These are phyloP conservation scores for Rhingia rostrata DNA, from an alignment of 2,888 invertebrate genomes.

Conservation along the genomic window DNA sequence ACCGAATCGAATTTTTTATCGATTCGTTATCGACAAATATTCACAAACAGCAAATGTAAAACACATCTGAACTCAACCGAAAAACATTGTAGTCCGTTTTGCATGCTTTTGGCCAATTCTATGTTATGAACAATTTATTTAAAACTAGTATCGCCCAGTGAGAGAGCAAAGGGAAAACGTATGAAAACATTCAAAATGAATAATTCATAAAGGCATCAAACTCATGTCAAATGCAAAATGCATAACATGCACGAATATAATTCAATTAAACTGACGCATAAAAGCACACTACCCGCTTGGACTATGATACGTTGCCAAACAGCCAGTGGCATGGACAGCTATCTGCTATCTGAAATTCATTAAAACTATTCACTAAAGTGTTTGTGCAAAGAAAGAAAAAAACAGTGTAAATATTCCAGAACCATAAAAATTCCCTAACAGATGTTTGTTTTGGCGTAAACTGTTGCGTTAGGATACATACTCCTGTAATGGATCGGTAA, in stretches of 20 bases:
- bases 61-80: background rate
- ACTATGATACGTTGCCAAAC: constrained; percentile 27
- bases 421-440: constrained; percentile 4
- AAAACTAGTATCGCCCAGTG: constrained; percentile 2
- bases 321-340: constrained; percentile 7
- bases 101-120: background rate
- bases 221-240: constrained; percentile 70
- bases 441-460: constrained; percentile 31
- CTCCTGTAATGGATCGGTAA: constrained; percentile 46
- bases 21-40: no score
- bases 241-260: constrained; percentile 56
- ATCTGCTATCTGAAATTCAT: constrained; percentile 25
- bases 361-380: constrained; percentile 33
- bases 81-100: background rate
- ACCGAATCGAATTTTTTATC: no score
- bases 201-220: constrained; percentile 67
- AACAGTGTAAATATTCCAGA: background rate
- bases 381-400: background rate
- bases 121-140: constrained; percentile 9
- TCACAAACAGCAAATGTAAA: no score
- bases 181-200: constrained; percentile 56
- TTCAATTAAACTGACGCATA: constrained; percentile 64
- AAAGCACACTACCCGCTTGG: constrained; percentile 26
- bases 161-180: constrained; percentile 11
- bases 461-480: background rate